phyloP scores from a whole-genome alignment of 2,113 vertebrate genomes.

The Hyaena hyaena region DNA sequence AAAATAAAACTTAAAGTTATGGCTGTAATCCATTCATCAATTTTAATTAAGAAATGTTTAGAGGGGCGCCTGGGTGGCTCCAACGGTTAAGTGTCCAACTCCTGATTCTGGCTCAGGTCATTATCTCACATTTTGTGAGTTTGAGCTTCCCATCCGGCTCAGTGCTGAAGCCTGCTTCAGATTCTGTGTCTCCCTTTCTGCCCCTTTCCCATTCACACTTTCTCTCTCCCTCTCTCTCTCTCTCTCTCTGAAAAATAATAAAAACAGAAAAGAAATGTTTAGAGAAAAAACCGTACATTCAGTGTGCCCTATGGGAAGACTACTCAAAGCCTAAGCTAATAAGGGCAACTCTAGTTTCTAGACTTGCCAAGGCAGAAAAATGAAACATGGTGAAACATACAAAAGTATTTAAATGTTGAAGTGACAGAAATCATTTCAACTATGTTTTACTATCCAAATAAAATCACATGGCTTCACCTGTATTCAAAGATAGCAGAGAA shows the following conservation, averaged over 20 bases:
- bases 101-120: too few relatives aligned
- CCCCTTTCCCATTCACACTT: too few relatives aligned
- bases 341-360: background rate
- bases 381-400: background rate
- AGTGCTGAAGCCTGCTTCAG: too few relatives aligned
- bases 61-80: too few relatives aligned
- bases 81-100: too few relatives aligned
- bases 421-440: background rate
- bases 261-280: background rate
- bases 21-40: background rate
- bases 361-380: background rate
- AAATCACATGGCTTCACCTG: background rate
- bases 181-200: too few relatives aligned
- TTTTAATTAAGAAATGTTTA: conserved; percentile 22
- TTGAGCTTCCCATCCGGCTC: too few relatives aligned
- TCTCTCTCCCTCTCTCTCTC: too few relatives aligned
- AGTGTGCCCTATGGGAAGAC: background rate
- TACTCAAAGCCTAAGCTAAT: background rate
- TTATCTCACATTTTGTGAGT: too few relatives aligned
- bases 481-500: background rate
- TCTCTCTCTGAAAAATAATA: too few relatives aligned
- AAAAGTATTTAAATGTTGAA: background rate
- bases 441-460: background rate
- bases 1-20: conserved; percentile 1
- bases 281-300: background rate